Evolutionary conservation across 1,140 invertebrate genomes (phyloP).

Genomic region (Orussus abietinus): DNA sequence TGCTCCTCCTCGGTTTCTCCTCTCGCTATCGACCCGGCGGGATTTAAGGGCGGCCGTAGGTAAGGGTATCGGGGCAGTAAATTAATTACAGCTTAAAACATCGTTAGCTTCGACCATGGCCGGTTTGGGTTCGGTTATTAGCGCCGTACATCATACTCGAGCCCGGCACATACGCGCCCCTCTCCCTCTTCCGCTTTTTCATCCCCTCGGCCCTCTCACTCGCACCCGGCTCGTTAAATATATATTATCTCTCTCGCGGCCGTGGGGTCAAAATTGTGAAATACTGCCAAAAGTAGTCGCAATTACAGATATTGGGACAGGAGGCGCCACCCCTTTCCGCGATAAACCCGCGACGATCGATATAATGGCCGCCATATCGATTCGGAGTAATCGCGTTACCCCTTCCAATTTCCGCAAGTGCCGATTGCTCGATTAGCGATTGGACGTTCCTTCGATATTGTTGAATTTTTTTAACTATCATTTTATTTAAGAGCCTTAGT

Average conservation of each 20-base stretch:
- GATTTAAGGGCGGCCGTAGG: no score
- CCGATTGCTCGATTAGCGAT: no score
- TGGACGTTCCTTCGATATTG: no score
- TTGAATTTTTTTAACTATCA: no score
- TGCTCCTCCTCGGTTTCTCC: background rate
- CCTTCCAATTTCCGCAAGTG: no score
- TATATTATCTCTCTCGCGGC: conserved; percentile 8
- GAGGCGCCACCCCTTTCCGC: no score
- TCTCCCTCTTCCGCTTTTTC: conserved; percentile 11
- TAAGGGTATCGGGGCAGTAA: conserved; percentile 28
- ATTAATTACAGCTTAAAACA: conserved; percentile 49
- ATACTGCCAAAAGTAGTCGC: conserved; percentile 21
- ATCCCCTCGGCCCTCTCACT: conserved; percentile 4
- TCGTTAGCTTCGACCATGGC: conserved; percentile 37
- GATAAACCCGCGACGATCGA: no score
- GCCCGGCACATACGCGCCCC: conserved; percentile 14
- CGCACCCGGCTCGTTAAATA: background rate
- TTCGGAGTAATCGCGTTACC: no score
- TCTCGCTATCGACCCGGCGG: background rate
- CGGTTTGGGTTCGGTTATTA: conserved; percentile 41
- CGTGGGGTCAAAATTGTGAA: conserved; percentile 25
- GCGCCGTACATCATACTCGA: conserved; percentile 42
- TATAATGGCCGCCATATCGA: no score
- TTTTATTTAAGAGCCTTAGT: no score
- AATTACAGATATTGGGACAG: conserved; percentile 34